Evolutionary conservation across 1,140 invertebrate genomes (phyloP), one percentile per base, ranked within the genome.

Genomic region (Drosophila santomea): DNA sequence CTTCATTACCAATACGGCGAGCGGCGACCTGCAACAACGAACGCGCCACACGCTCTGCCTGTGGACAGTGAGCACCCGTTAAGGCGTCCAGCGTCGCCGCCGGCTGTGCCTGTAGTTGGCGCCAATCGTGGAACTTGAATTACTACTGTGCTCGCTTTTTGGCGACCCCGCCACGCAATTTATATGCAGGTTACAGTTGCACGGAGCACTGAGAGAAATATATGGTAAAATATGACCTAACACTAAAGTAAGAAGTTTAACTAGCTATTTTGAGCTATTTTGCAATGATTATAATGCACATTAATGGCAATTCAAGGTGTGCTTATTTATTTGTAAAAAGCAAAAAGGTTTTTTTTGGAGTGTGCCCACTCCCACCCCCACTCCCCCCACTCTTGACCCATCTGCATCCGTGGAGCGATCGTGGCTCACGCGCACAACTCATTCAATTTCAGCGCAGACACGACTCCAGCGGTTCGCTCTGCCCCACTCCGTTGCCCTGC

Each of bases 401-500:
- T 73, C 71, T 63, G 47, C 73, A 64, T 63, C 35, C 54, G 38
- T 25, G 44, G 5, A 44, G 14, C 72, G 82, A 89, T 88, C 83
- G 83, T 88, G 83, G 83, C 83, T 88, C 83, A 88, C 83, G 83
- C 83, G 83, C 83, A 88, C 83, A 89, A 84, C 84, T 89, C 84
- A 89, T 89, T 89, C 84, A 89, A 89, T 89, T 89, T 89, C 74
- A 54, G 71, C 73, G 44, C 74, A 78, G 82, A 86, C 82, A 89
- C 84, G 84, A 89, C 79, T 84, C 76, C 69, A 63, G 25, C 38
- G 25, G 55, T 58, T 58, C 35, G 51, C 64, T 11, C 20, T 15
- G 32, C 38, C 12, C 17, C 23, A 25, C 47, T 1, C 25, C 47
- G n/a, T 12, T 17, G 8, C 43, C 20, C 43, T 25, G 25, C 25